phyloP scores from a whole-genome alignment of 2,113 vertebrate genomes.

The Candoia aspera region DNA sequence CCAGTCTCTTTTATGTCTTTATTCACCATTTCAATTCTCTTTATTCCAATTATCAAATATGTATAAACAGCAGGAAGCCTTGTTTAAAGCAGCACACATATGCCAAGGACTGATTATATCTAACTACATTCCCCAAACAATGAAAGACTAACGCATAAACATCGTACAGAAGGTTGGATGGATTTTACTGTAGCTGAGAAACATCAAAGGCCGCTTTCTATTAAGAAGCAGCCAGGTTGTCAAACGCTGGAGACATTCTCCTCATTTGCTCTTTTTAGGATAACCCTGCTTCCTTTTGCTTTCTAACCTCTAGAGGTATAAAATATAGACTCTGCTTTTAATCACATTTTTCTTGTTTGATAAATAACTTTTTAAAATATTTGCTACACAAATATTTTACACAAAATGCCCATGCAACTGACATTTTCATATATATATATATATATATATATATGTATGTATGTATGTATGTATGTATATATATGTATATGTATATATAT shows the following conservation, averaged over 20 bases:
- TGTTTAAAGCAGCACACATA: constrained; percentile 56
- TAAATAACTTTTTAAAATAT: constrained; percentile 85
- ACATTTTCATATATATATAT: constrained; percentile 59
- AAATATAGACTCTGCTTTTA: constrained; percentile 88
- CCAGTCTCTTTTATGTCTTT: constrained; percentile 67
- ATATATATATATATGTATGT: constrained; percentile 43
- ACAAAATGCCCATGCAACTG: constrained; percentile 80
- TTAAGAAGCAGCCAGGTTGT: constrained; percentile 62
- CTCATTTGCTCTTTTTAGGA: constrained; percentile 56
- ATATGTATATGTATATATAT: constrained; percentile 55
- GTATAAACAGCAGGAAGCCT: constrained; percentile 64
- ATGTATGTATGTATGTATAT: constrained; percentile 60
- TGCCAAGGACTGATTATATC: constrained; percentile 47
- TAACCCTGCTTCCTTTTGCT: constrained; percentile 59
- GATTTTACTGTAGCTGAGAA: constrained; percentile 40
- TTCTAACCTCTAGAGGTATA: constrained; percentile 77
- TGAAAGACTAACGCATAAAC: constrained; percentile 51
- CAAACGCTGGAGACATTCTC: constrained; percentile 63
- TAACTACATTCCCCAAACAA: constrained; percentile 61
- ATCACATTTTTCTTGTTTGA: constrained; percentile 81
- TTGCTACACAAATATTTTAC: no score
- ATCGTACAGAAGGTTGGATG: constrained; percentile 36
- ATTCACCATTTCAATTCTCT: constrained; percentile 70
- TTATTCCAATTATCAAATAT: constrained; percentile 62
- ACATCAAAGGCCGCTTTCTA: constrained; percentile 50